Conservation (phyloP, 2,888 invertebrate genomes). For the Conistra vaccinii region DNA sequence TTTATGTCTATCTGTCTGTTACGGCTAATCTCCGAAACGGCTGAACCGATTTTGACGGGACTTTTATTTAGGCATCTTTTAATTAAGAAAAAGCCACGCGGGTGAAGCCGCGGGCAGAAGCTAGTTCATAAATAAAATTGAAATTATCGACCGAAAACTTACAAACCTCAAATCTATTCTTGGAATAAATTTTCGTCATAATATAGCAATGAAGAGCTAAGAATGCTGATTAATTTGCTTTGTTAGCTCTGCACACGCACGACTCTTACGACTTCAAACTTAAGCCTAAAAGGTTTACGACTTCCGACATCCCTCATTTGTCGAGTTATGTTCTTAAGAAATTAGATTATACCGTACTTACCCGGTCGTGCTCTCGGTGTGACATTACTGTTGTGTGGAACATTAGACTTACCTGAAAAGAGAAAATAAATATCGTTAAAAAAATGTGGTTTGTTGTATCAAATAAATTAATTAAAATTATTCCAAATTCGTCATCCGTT, state of each 20-base stretch:
- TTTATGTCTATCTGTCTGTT: too few relatives aligned
- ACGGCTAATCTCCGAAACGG: too few relatives aligned
- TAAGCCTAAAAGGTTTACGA: slow-evolving; percentile 34
- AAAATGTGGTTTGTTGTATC: not conserved
- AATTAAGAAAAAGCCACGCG: too few relatives aligned
- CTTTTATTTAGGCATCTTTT: too few relatives aligned
- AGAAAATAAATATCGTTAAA: slow-evolving; percentile 16
- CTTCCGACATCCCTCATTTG: slow-evolving; percentile 40
- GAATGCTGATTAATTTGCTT: not conserved
- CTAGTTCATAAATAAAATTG: not conserved
- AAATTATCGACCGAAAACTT: not conserved
- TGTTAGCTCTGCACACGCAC: slow-evolving; percentile 6
- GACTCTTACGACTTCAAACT: slow-evolving; percentile 13
- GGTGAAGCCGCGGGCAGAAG: too few relatives aligned
- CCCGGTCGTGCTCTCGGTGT: slow-evolving; percentile 17
- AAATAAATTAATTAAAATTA: not conserved
- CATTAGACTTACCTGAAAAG: slow-evolving; percentile 53
- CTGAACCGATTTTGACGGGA: too few relatives aligned
- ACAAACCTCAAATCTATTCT: not conserved
- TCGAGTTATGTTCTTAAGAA: slow-evolving; percentile 35
- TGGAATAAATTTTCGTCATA: too few relatives aligned
- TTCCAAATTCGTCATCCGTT: not conserved
- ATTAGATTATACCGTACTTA: slow-evolving; percentile 55
- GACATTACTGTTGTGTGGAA: not conserved
- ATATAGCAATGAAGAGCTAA: not conserved